Evolutionary conservation across 92 coral and sea anemone genomes (phyloP).

Genomic region (Desmophyllum pertusum): DNA sequence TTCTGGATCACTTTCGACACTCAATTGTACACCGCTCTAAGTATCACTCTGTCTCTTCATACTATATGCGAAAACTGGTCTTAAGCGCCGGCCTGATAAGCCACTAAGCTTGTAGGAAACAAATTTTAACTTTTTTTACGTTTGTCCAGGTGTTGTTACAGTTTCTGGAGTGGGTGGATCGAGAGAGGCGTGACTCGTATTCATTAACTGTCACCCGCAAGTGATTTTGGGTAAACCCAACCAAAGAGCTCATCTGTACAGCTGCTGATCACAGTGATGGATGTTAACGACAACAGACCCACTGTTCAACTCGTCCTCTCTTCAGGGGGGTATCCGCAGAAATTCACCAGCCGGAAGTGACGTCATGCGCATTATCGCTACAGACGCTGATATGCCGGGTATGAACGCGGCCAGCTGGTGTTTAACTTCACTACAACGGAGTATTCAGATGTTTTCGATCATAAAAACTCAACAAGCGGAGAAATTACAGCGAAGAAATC

Average conservation of each 20-base stretch:
- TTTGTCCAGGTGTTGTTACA: conserved; percentile 80
- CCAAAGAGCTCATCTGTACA: conserved; percentile 56
- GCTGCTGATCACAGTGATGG: conserved; percentile 65
- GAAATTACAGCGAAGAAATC: conserved; percentile 63
- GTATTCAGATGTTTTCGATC: conserved; percentile 58
- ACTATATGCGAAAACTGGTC: too few species aligned
- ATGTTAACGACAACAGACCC: conserved; percentile 90
- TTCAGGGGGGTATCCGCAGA: conserved; percentile 77
- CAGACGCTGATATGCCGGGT: conserved; percentile 84
- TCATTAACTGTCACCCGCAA: conserved; percentile 58
- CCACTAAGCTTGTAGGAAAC: too few species aligned
- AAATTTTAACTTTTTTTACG: too few species aligned
- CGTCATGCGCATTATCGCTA: conserved; percentile 79
- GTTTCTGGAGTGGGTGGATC: conserved; percentile 67
- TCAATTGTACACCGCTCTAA: too few species aligned
- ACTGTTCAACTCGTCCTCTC: conserved; percentile 55
- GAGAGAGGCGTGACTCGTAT: conserved; percentile 72
- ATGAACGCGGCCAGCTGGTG: conserved; percentile 67
- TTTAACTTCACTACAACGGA: conserved; percentile 61
- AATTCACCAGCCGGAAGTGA: conserved; percentile 72
- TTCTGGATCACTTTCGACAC: too few species aligned
- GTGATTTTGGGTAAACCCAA: conserved; percentile 76
- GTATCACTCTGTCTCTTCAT: too few species aligned
- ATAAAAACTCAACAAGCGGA: conserved; percentile 67
- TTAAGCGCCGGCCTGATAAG: too few species aligned